These are phyloP conservation scores for Atractosteus spatula DNA, from an alignment of 2,113 vertebrate genomes.

Conservation along the genomic window DNA sequence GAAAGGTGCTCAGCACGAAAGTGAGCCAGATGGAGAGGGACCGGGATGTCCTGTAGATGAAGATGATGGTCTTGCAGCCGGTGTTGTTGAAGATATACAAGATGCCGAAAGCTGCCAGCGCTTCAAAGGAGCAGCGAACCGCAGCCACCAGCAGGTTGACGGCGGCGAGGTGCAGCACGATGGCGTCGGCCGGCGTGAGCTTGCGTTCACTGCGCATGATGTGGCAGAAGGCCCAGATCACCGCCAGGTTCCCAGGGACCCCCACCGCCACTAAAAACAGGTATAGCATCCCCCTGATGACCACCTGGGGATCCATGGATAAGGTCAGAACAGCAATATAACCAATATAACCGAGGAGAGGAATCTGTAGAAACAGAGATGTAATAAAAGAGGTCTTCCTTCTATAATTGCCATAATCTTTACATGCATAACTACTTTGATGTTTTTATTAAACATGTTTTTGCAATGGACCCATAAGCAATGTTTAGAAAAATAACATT, in stretches of 20 bases:
- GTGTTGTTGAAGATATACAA: conserved; percentile 48
- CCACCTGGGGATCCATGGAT: conserved; percentile 42
- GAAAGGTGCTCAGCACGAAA: conserved; percentile 62
- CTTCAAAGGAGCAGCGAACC: conserved; percentile 59
- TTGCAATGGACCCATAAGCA: too few species aligned
- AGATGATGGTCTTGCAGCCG: conserved; percentile 62
- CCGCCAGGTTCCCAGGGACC: conserved; percentile 56
- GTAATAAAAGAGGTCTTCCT: too few species aligned
- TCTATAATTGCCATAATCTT: too few species aligned
- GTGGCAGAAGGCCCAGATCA: conserved; percentile 58
- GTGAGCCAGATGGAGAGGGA: conserved; percentile 72
- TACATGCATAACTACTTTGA: too few species aligned
- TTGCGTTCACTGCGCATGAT: conserved; percentile 40
- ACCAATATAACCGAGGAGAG: too few species aligned
- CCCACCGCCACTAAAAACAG: conserved; percentile 55
- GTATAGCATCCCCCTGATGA: conserved; percentile 56
- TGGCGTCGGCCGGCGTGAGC: conserved; percentile 61
- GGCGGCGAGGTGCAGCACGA: conserved; percentile 58
- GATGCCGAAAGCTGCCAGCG: conserved; percentile 53
- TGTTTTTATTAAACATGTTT: too few species aligned
- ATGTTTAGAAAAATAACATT: too few species aligned
- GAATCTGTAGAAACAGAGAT: too few species aligned
- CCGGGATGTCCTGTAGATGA: conserved; percentile 57
- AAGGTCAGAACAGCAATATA: too few species aligned
- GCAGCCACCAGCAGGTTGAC: conserved; percentile 62